These are phyloP conservation scores for Pteruthius melanotis DNA, from an alignment of 2,113 vertebrate genomes.

Conservation along the genomic window DNA sequence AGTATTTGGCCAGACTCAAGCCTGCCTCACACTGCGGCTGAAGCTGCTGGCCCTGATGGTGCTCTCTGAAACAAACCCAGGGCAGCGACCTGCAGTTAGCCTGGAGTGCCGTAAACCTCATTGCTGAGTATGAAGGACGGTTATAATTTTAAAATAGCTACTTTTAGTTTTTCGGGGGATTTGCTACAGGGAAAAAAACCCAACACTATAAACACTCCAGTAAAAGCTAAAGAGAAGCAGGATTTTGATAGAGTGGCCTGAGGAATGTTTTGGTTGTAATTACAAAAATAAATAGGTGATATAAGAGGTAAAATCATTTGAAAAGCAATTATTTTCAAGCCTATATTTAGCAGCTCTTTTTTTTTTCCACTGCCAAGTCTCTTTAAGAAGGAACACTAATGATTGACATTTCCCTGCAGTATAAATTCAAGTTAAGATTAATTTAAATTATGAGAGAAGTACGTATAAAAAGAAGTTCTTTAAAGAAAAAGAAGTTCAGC, in stretches of 20 bases:
- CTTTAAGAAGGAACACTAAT: slow-evolving; percentile 12
- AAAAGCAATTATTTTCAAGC: slow-evolving; percentile 26
- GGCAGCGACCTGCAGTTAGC: not conserved
- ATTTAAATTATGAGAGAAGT: slow-evolving; percentile 32
- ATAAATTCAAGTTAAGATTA: slow-evolving; percentile 8
- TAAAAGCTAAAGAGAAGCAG: not conserved
- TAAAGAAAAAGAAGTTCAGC: slow-evolving; percentile 21
- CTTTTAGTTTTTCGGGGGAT: not conserved
- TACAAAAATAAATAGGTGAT: slow-evolving; percentile 41
- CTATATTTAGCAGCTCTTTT: not conserved
- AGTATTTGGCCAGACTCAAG: not conserved
- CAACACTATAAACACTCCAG: not conserved
- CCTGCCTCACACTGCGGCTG: not conserved
- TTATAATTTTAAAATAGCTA: slow-evolving; percentile 10
- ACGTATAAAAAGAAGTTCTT: slow-evolving; percentile 10
- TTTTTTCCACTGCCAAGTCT: not conserved
- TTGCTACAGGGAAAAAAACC: not conserved
- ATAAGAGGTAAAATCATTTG: not conserved
- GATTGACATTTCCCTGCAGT: slow-evolving; percentile 29
- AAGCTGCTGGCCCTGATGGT: not conserved
- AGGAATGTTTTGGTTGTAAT: slow-evolving; percentile 20
- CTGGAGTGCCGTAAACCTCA: not conserved
- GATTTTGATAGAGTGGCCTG: not conserved
- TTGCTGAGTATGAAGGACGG: not conserved
- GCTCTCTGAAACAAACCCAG: not conserved